Base-by-base conservation (phyloP, 1,140 invertebrate species). In the Drosophila asahinai region DNA sequence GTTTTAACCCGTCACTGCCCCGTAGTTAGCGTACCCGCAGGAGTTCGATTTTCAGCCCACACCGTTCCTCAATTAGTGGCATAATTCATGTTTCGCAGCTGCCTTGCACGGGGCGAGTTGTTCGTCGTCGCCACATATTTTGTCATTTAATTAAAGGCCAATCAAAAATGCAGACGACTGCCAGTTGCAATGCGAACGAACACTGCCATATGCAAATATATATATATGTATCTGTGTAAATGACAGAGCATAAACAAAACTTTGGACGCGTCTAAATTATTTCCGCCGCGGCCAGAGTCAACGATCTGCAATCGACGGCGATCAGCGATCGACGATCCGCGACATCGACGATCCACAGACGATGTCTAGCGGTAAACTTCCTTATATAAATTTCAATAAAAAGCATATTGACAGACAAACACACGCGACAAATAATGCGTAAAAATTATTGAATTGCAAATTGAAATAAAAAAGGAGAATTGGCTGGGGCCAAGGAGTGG, bases 121-220 rank as follows among this genome's bases (percentile, higher is more conserved):
- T 81, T 87, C 80, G 71, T 77, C 75, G 62, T 83, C 81, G 62
- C 84, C 77, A 86, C 83, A 87, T 89, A 86, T 87, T 87, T 87
- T 87, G 84, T 87, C 84, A 87, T 87, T 87, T 87, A 87, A 89
- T 87, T 87, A 87, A 87, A 87, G 81, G 73, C 84, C 83, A 87
- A 86, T 83, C 83, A 89, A 79, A 83, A 86, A 73, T 73, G 71
- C 83, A 83, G 80, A 86, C 84, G 77, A 68, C 60, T 83, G 67
- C 45, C 57, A 55, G 64, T 63, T 61, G 71, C 51, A 77, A 55
- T 70, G 33, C 17, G 19, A 52, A 79, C 72, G 19, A 52, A 79
- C 72, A 52, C 38, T 36, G 61, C 55, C 59, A 30, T 30, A 17
- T 25, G 5, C 30, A 30, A 45, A 66, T 49, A n/a, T 48, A n/a